Conservation (phyloP, 2,113 vertebrate species). For the Myiagra hebetior region DNA sequence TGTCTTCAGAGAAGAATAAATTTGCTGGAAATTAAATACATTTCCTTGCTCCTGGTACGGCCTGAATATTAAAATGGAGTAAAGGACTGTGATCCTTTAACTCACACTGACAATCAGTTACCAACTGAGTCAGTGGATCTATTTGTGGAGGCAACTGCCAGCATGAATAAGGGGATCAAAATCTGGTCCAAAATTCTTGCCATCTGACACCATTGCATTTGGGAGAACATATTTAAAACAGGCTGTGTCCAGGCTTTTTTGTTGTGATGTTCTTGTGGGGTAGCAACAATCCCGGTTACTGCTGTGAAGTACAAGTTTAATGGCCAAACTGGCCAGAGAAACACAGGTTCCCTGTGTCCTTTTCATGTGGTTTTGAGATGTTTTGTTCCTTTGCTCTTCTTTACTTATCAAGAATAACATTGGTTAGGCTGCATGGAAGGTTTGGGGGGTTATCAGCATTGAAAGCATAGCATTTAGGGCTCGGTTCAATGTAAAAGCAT, state of each 20-base stretch:
- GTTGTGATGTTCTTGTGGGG: not conserved
- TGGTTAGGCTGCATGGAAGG: not conserved
- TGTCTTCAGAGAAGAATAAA: not conserved
- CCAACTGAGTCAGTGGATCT: conserved; percentile 32
- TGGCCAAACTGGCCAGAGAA: not conserved
- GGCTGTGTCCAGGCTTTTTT: conserved; percentile 12
- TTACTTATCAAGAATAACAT: not conserved
- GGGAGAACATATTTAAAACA: conserved; percentile 36
- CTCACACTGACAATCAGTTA: conserved; percentile 18
- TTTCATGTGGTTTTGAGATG: not conserved
- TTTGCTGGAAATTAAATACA: not conserved
- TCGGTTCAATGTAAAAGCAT: not conserved
- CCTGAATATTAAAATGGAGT: not conserved
- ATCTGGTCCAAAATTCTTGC: conserved; percentile 47
- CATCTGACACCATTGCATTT: conserved; percentile 47
- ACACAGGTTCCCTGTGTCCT: not conserved
- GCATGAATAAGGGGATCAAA: conserved; percentile 50
- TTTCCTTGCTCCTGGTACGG: not conserved
- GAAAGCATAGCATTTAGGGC: not conserved
- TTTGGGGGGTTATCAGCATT: not conserved
- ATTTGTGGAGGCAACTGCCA: conserved; percentile 39
- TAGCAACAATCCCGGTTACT: not conserved
- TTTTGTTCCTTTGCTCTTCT: not conserved
- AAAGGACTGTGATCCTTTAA: conserved; percentile 19
- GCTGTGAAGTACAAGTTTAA: not conserved